These are phyloP conservation scores for Dromaius novaehollandiae DNA, from an alignment of 2,113 vertebrate species.

Conservation along the genomic window DNA sequence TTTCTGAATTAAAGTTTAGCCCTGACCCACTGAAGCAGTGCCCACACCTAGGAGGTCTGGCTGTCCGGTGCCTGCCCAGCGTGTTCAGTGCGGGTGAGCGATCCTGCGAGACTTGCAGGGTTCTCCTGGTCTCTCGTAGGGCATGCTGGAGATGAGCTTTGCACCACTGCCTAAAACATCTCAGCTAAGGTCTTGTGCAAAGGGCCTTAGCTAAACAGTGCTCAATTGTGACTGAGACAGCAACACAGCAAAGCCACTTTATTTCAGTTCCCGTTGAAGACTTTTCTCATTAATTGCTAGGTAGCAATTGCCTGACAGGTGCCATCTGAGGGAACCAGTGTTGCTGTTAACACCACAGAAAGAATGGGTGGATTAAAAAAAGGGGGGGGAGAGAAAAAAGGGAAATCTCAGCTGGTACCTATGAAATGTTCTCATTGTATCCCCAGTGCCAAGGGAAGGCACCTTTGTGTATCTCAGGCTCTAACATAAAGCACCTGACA, in stretches of 20 bases:
- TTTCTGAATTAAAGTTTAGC: neutral
- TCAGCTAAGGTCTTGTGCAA: neutral
- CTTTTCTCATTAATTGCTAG: neutral
- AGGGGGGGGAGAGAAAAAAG: neutral
- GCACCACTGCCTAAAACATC: neutral
- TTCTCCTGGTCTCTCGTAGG: neutral
- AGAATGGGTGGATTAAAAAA: neutral
- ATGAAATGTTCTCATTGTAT: neutral
- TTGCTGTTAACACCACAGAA: neutral
- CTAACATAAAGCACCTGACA: slow-evolving; percentile 37
- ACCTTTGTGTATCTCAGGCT: neutral
- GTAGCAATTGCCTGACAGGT: neutral
- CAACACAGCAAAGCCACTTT: neutral
- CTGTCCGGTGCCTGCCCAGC: neutral
- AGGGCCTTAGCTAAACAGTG: neutral
- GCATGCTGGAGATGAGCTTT: neutral
- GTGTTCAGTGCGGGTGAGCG: fast-evolving
- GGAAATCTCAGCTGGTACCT: neutral
- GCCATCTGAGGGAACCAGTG: neutral
- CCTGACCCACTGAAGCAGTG: neutral
- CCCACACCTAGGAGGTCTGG: neutral
- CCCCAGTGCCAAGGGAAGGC: neutral
- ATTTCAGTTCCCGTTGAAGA: neutral
- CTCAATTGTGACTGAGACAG: neutral
- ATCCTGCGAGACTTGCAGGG: neutral